phyloP scores from a whole-genome alignment of 1,140 invertebrate species.

The Drosophila ogumai region DNA sequence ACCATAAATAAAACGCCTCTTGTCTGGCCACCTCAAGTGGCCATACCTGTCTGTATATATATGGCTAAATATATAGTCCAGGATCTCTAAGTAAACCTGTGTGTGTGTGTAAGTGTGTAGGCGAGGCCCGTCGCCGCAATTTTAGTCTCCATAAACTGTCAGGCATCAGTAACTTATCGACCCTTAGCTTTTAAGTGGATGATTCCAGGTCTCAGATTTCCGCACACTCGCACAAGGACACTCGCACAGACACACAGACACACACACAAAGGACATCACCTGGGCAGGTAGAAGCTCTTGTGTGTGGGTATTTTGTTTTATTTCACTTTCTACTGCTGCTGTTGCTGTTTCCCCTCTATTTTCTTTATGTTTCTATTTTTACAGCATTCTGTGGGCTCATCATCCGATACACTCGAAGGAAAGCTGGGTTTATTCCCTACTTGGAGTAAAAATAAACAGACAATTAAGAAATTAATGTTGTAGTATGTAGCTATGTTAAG shows the following conservation, averaged over 20 bases:
- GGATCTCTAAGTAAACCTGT: neutral
- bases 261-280: conserved; percentile 34
- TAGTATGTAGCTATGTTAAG: neutral
- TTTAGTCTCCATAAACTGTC: conserved; percentile 73
- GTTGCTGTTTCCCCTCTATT: conserved; percentile 54
- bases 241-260: conserved; percentile 4
- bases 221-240: conserved; percentile 38
- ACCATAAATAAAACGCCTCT: conserved; percentile 66
- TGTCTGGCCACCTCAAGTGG: conserved; percentile 56
- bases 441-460: neutral
- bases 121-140: conserved; percentile 46
- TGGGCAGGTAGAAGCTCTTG: conserved; percentile 12
- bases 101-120: neutral
- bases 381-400: conserved; percentile 9
- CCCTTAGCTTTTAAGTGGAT: conserved; percentile 82
- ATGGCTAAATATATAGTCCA: neutral
- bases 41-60: conserved; percentile 9
- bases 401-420: neutral
- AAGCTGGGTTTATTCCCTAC: neutral
- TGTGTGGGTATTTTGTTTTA: conserved; percentile 58
- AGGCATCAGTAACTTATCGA: conserved; percentile 82
- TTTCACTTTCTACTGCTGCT: conserved; percentile 66
- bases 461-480: neutral
- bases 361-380: conserved; percentile 66
- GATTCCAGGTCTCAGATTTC: conserved; percentile 77